Base-by-base conservation (phyloP, 2,113 vertebrate species). In the Hippocampus mohnikei region DNA sequence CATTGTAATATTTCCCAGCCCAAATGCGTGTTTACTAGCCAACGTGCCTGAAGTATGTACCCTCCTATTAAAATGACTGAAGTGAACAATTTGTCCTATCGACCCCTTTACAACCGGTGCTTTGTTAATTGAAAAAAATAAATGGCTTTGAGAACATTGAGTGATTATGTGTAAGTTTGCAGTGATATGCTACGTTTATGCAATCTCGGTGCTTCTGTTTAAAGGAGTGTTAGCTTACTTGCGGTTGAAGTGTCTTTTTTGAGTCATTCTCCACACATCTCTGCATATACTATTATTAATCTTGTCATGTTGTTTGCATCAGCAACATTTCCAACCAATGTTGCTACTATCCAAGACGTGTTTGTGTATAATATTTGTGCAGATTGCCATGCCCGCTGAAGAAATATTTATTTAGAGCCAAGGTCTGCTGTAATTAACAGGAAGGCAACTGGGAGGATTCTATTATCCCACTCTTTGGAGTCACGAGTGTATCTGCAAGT, bases 401-500 rank as follows among this genome's bases (percentile, higher is more conserved):
- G 83, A 88, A 87, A 91, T 89, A 91, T 91, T 89, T 89, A 89
- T 87, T 86, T 79, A 79, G 80, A 86, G 84, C 73, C 78, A 83
- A 81, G 85, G 79, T 86, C 85, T 83, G 79, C 67, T 76, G 80
- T 90, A 91, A 91, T 90, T 90, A 91, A 88, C 84, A 81, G 80
- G 81, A 88, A 82, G 82, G 78, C 75, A 52, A 78, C 76, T 74
- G 72, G 76, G 86, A 78, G 81, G 86, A 91, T 91, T 89, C 77
- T 88, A 89, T 90, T 90, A 87, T 88, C 85, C 75, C 52, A 78
- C 76, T 84, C 84, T 79, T 84, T 58, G 72, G 85, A 88, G 78
- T 75, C 74, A 68, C 71, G 53, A 68, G 69, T 72, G 70, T 69
- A 74, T 84, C 86, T 67, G 81, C 58, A 46, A 84, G 75, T 78